Evolutionary conservation across 2,797 vertebrate species (phyloP).

Genomic region (Acanthopagrus latus): DNA sequence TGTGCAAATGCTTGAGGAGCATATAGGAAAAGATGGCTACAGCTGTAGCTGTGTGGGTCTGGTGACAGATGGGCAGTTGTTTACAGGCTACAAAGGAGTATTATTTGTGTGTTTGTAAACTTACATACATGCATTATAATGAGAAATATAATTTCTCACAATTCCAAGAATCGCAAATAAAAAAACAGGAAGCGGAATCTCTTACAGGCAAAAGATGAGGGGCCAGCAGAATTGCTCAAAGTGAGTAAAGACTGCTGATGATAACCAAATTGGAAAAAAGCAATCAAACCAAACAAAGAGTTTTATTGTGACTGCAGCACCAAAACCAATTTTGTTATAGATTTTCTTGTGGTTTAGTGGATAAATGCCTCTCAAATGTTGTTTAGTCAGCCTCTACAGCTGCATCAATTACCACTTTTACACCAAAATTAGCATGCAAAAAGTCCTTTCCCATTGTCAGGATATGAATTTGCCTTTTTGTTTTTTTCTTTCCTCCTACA

Average conservation of each 20-base stretch:
- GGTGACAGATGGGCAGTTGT: not conserved
- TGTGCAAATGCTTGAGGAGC: not conserved
- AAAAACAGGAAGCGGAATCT: not conserved
- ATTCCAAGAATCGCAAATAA: not conserved
- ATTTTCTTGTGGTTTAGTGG: not conserved
- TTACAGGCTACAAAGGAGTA: not conserved
- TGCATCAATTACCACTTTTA: too few species aligned
- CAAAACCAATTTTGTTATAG: not conserved
- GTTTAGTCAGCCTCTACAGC: too few species aligned
- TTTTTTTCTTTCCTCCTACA: too few species aligned
- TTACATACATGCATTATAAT: not conserved
- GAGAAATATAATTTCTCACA: not conserved
- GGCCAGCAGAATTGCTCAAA: not conserved
- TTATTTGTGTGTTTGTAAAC: not conserved
- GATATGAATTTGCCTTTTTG: too few species aligned
- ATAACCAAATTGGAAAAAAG: not conserved
- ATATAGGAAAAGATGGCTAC: not conserved
- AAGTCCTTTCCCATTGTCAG: too few species aligned
- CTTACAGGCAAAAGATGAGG: not conserved
- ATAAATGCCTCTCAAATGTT: not conserved
- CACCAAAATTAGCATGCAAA: too few species aligned
- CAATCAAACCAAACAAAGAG: not conserved
- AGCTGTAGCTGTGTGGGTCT: not conserved
- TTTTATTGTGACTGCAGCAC: not conserved
- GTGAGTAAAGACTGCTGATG: too few species aligned